Evolutionary conservation across 2,888 invertebrate genomes (phyloP).

Genomic region (Marasmarcha lunaedactyla): DNA sequence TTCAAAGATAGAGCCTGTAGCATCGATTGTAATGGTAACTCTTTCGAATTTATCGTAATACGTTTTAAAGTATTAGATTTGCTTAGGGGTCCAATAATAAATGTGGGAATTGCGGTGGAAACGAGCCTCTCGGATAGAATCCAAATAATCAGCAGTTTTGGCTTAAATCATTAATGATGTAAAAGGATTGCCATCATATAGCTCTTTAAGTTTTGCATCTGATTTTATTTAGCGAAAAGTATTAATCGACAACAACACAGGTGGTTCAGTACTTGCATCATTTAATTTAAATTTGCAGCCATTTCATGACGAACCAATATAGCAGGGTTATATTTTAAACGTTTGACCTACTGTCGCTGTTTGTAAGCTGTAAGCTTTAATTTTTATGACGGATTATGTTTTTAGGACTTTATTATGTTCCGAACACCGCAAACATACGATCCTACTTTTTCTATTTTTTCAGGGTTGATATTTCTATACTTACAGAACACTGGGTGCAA

Average conservation of each 20-base stretch:
- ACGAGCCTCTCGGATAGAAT: conserved; percentile 3
- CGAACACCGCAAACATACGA: not conserved
- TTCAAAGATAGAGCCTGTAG: conserved; percentile 6
- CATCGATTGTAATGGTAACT: conserved; percentile 4
- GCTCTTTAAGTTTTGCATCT: conserved; percentile 4
- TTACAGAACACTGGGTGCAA: conserved; percentile 2
- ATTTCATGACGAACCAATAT: conserved; percentile 3
- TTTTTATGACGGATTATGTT: conserved; percentile 5
- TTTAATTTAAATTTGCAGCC: conserved; percentile 3
- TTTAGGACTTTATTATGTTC: conserved; percentile 3
- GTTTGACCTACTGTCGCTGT: conserved; percentile 4
- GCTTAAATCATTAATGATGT: conserved; percentile 5
- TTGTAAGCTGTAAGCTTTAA: conserved; percentile 6
- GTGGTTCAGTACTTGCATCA: conserved; percentile 3
- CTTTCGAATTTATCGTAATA: too few species aligned
- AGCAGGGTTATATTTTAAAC: conserved; percentile 3
- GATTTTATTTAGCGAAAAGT: too few species aligned
- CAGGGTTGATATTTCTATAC: conserved; percentile 2
- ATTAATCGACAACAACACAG: conserved; percentile 1
- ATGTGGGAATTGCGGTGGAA: conserved; percentile 4
- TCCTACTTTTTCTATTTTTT: too few species aligned
- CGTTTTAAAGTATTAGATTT: too few species aligned
- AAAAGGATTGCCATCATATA: conserved; percentile 5
- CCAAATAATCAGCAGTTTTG: conserved; percentile 4
- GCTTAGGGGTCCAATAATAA: too few species aligned